phyloP scores from a whole-genome alignment of 2,797 vertebrate species.

The Hydrolagus colliei region DNA sequence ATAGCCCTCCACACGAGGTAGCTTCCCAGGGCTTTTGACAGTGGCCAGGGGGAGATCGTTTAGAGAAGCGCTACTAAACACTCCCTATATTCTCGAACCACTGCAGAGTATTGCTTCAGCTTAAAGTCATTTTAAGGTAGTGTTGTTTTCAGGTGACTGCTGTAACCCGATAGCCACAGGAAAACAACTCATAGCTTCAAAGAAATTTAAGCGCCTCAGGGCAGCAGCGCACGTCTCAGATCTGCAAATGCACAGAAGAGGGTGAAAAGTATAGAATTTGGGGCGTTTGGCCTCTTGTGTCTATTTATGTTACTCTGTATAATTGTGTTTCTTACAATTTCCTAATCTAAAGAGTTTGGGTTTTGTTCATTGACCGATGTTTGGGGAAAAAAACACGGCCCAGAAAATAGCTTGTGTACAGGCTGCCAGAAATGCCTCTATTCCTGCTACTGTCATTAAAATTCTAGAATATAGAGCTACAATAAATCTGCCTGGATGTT shows the following conservation, averaged over 20 bases:
- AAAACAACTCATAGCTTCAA: slow-evolving; percentile 31
- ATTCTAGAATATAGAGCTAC: too few species aligned
- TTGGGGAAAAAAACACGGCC: not conserved
- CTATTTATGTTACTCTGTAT: too few species aligned
- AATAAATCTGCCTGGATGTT: too few species aligned
- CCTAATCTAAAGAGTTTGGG: too few species aligned
- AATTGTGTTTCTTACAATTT: too few species aligned
- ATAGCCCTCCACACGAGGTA: too few species aligned
- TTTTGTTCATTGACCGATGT: not conserved
- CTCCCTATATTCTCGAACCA: too few species aligned
- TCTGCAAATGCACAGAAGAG: not conserved
- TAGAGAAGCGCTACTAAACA: too few species aligned
- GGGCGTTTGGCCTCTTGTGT: not conserved
- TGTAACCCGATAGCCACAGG: slow-evolving; percentile 9
- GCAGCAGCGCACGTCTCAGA: slow-evolving; percentile 14
- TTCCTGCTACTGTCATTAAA: too few species aligned
- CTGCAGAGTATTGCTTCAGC: not conserved
- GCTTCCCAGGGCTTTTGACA: too few species aligned
- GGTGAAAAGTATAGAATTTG: slow-evolving; percentile 18
- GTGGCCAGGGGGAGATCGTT: too few species aligned
- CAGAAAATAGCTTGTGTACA: slow-evolving; percentile 12
- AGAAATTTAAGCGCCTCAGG: slow-evolving; percentile 9
- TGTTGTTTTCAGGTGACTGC: slow-evolving; percentile 26
- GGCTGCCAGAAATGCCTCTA: not conserved
- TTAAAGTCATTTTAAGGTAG: slow-evolving; percentile 14